phyloP scores from a whole-genome alignment of 2,888 invertebrate genomes.

The Cabera pusaria region DNA sequence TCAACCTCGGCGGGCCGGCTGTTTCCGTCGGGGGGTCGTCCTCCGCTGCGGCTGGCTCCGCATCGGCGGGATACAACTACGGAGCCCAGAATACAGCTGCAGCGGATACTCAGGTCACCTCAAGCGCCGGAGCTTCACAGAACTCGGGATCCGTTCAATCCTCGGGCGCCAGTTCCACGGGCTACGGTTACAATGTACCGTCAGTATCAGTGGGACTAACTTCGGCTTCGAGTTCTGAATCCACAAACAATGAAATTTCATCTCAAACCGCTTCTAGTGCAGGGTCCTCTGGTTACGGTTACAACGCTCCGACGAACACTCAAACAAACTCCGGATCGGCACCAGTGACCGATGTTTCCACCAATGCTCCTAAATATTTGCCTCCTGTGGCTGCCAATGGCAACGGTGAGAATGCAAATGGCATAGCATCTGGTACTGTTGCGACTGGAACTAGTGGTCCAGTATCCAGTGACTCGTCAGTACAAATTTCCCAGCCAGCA shows the following conservation, averaged over 20 bases:
- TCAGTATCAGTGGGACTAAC: constrained; percentile 6
- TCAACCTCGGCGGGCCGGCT: constrained; percentile 48
- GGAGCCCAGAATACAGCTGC: constrained; percentile 29
- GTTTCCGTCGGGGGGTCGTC: constrained; percentile 24
- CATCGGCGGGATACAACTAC: constrained; percentile 45
- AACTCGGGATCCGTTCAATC: constrained; percentile 13
- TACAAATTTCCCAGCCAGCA: constrained; percentile 2
- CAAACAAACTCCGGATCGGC: constrained; percentile 9
- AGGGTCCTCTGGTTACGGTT: constrained; percentile 26
- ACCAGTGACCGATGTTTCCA: constrained; percentile 43
- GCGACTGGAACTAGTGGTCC: constrained; percentile 1
- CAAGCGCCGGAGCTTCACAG: constrained; percentile 14
- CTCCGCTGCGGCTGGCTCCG: constrained; percentile 18
- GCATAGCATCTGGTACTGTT: constrained; percentile 3
- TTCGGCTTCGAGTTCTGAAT: constrained; percentile 11
- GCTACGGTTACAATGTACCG: constrained; percentile 40
- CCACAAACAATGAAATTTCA: constrained; percentile 14
- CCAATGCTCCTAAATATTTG: constrained; percentile 65
- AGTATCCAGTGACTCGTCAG: no score
- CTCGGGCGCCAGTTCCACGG: constrained; percentile 26
- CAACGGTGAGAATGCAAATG: constrained; percentile 16
- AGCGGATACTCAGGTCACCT: constrained; percentile 17
- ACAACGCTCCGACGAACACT: constrained; percentile 16
- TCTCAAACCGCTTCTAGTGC: constrained; percentile 18
- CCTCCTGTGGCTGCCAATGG: constrained; percentile 45